Evolutionary conservation across 2,113 vertebrate genomes (phyloP), one percentile per base, ranked within the genome.

Genomic region (Coracopsis vasa): DNA sequence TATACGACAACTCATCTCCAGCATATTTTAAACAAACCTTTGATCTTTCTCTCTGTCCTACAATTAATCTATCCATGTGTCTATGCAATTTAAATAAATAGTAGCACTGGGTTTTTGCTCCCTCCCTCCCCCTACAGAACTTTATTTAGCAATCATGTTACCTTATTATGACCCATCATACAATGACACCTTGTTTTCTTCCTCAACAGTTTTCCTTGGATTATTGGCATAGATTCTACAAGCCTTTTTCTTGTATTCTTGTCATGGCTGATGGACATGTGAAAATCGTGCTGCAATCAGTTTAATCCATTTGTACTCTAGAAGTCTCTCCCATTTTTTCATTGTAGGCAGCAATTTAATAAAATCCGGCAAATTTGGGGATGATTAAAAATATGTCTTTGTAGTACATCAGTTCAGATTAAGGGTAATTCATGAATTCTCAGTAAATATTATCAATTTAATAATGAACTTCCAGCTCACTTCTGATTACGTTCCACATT

Each of bases 21-120:
- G 35, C 44, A 60, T 69, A 75, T 90, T 78, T 62, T 88, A 85
- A 94, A 86, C 33, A 91, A 88, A 85, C 8, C 48, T 93, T 92
- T 86, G 67, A 85, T 95, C 66, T 70, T 90, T 9, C 33, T 70
- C 19, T 90, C 27, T n/a, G 83, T 93, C 71, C 13, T 77, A 33
- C 75, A 82, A 88, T 90, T 88, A 95, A 80, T 79, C 47, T 79
- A 74, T 77, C 6, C 11, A 6, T 61, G 27, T 82, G 13, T 81
- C 45, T 29, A 3, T 39, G 23, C 45, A 79, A 84, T 92, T 96
- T 78, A 82, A 92, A 94, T 65, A 89, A 86, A 61, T 50, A 53
- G 72, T 27, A 83, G 15, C 4, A 28, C 2, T 31, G 16, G 4
- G 0, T 1, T 50, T 69, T 51, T 39, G 0, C 10, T 24, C 16